Evolutionary conservation across 2,888 invertebrate species (phyloP).

Genomic region (Ichneumoninae sp.): DNA sequence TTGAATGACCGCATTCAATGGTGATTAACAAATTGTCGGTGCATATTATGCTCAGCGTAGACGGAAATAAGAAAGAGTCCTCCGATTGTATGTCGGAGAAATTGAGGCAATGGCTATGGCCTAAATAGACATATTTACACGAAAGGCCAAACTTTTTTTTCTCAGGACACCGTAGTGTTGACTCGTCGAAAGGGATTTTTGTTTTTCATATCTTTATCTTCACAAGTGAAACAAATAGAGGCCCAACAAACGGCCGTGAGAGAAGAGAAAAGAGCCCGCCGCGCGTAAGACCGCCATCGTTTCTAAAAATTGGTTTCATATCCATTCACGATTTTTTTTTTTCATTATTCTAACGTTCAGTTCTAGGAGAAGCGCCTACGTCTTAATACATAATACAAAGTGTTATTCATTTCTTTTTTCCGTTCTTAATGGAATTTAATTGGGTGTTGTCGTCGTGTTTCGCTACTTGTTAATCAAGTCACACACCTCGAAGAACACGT

Average conservation of each 20-base stretch:
- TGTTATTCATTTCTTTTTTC: slow-evolving; percentile 65
- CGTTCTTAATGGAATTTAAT: slow-evolving; percentile 60
- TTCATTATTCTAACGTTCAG: slow-evolving; percentile 74
- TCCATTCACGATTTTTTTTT: slow-evolving; percentile 69
- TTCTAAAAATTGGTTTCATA: slow-evolving; percentile 68
- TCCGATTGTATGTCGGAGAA: slow-evolving; percentile 17
- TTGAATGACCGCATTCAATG: slow-evolving; percentile 79
- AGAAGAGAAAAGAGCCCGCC: slow-evolving; percentile 62
- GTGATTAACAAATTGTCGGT: slow-evolving; percentile 72
- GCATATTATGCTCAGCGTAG: slow-evolving; percentile 32
- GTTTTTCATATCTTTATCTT: slow-evolving; percentile 22
- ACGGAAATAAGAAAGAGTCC: slow-evolving; percentile 33
- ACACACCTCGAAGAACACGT: slow-evolving; percentile 22
- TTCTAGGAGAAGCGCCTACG: slow-evolving; percentile 76
- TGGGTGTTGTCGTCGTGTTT: slow-evolving; percentile 27
- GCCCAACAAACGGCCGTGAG: not conserved
- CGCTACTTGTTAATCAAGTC: slow-evolving; percentile 20
- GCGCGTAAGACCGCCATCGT: slow-evolving; percentile 55
- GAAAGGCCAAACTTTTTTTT: slow-evolving; percentile 76
- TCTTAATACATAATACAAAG: slow-evolving; percentile 74
- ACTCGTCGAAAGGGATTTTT: slow-evolving; percentile 62
- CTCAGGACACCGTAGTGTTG: slow-evolving; percentile 32
- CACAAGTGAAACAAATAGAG: slow-evolving; percentile 7
- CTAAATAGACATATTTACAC: slow-evolving; percentile 82
- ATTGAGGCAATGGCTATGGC: slow-evolving; percentile 68